Base-by-base conservation (phyloP, 2,113 vertebrate species). In the Triplophysa siluroides region DNA sequence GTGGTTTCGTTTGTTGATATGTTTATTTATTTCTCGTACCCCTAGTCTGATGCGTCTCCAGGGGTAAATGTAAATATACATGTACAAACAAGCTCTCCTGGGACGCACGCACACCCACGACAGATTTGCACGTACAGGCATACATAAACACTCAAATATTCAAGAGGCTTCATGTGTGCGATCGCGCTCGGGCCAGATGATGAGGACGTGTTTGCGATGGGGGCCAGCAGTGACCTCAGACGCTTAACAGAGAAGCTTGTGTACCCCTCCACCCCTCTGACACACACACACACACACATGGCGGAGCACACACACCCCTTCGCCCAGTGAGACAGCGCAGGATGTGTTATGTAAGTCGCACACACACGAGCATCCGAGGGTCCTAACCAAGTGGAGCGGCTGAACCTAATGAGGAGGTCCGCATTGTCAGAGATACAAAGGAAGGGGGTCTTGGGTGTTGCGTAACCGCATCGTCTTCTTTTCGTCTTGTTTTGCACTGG, bases 301-400 rank as follows among this genome's bases (percentile, higher is more conserved):
- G 69, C 61, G 4, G 41, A 81, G 69, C 33, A 5, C 24, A 5
- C 24, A 18, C 38, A 68, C 38, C 45, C 73, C 69, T 41, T 54
- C 41, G 14, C 77, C 64, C 77, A 75, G 79, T 45, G 78, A 78
- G 56, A 65, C 38, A 69, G 76, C 29, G 3, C 74, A 73, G 69
- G 63, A 69, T 74, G 72, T 80, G 77, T 85, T 85, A 83, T 73
- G 65, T 45, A 82, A 83, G 63, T 58, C 74, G 61, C 52, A 81
- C 47, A 81, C 45, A 74, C 50, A 26, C 29, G 8, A 38, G 50
- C 62, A 68, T 23, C 66, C 43, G 33, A 75, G 79, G 33, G 67
- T 56, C 12, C 56, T 52, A 26, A 18, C 14, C 7, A 67, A 47
- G 47, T 23, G 66, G 24, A 24, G 43, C 43, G 19, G 24, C 52